These are phyloP conservation scores for Astur gentilis DNA, from an alignment of 2,113 vertebrate species.

Conservation along the genomic window DNA sequence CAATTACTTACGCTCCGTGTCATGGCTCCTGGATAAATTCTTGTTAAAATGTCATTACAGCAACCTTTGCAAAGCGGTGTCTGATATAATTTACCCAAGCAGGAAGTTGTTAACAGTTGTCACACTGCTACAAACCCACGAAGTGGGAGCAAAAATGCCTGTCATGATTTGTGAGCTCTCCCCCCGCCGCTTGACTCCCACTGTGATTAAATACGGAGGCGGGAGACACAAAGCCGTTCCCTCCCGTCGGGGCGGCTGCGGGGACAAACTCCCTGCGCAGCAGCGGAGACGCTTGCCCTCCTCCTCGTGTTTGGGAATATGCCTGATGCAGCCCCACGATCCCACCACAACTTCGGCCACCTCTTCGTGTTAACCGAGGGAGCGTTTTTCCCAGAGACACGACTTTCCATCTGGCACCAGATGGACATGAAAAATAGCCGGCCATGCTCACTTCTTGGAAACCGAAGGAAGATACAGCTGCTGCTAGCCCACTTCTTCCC, in stretches of 20 bases:
- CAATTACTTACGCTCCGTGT: not conserved
- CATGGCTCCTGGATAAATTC: not conserved
- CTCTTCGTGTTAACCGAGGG: not conserved
- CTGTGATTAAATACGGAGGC: not conserved
- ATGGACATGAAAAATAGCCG: not conserved
- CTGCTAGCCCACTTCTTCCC: not conserved
- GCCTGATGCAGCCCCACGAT: rapidly evolving
- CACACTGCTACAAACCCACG: not conserved
- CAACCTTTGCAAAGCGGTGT: not conserved
- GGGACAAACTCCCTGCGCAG: not conserved
- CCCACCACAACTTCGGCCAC: not conserved
- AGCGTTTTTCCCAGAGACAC: not conserved
- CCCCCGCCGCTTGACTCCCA: not conserved
- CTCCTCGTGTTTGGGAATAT: rapidly evolving
- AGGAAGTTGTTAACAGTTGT: not conserved
- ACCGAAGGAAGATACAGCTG: not conserved
- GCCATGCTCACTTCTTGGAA: not conserved
- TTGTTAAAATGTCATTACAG: not conserved
- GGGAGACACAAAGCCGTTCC: not conserved
- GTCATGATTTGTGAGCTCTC: not conserved
- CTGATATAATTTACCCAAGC: not conserved
- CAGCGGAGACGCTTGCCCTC: not conserved
- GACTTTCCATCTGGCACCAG: not conserved
- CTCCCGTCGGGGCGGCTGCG: rapidly evolving
- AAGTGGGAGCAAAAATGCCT: not conserved